Percentiles rank a stretch among this genome's conserved stretches.
Conservation (phyloP, 2,797 vertebrate species). For the Parauchenoglanis punctatus region DNA sequence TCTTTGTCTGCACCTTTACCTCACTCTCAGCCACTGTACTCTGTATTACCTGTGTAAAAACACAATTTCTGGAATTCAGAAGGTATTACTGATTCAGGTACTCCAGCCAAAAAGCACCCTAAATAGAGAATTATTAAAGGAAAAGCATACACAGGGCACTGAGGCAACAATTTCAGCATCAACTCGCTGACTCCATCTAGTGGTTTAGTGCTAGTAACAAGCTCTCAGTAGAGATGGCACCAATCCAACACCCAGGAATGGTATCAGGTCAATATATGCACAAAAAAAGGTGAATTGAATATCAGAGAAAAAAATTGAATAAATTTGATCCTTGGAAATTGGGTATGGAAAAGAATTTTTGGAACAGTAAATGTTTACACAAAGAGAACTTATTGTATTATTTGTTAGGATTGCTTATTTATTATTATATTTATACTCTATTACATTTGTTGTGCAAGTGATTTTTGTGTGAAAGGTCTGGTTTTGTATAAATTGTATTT, state of each 20-base stretch:
- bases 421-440: no score
- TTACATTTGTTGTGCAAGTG: no score
- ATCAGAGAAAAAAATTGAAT: not conserved
- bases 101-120: not conserved
- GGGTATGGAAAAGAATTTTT: not conserved
- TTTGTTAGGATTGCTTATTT: not conserved
- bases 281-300: not conserved
- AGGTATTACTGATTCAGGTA: not conserved
- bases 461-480: no score
- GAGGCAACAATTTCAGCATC: not conserved
- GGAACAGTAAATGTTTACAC: not conserved
- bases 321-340: not conserved
- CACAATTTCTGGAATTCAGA: not conserved
- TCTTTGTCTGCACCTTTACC: no score
- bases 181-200: not conserved
- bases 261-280: not conserved
- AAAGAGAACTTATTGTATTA: not conserved
- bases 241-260: not conserved
- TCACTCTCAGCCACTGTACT: not conserved
- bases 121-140: not conserved
- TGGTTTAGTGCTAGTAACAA: not conserved
- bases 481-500: no score
- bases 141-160: not conserved
- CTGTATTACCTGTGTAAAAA: not conserved
- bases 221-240: not conserved